phyloP scores from a whole-genome alignment of 2,797 vertebrate genomes.

The Hydrolagus colliei region DNA sequence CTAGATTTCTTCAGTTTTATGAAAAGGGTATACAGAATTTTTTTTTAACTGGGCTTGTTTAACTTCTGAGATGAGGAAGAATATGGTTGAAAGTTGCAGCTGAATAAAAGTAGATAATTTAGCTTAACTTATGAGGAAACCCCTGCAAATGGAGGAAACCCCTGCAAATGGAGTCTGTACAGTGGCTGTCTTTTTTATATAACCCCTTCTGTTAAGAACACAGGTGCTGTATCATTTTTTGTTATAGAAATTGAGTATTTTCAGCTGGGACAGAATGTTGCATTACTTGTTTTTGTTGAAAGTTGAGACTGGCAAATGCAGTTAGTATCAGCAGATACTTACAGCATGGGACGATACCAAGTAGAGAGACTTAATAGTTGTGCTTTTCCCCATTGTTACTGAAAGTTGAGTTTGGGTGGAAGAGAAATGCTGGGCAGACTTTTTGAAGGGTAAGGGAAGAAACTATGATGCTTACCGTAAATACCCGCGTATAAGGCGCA shows the following conservation, averaged over 20 bases:
- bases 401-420: neutral
- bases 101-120: neutral
- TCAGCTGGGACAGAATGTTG: constrained; percentile 10
- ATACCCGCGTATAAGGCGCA: too few relatives aligned
- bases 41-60: neutral
- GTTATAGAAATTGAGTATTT: neutral
- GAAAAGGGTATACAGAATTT: too few relatives aligned
- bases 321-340: constrained; percentile 8
- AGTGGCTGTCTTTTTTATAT: neutral
- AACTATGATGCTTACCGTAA: too few relatives aligned
- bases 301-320: neutral
- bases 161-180: neutral
- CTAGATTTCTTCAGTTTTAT: neutral
- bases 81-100: neutral
- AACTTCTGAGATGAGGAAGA: constrained; percentile 12
- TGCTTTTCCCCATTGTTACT: neutral
- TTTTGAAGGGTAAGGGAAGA: too few relatives aligned
- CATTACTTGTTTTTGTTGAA: neutral
- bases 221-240: neutral
- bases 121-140: neutral
- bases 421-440: neutral
- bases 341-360: neutral
- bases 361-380: constrained; percentile 13
- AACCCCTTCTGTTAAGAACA: neutral
- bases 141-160: neutral